Base-by-base conservation (phyloP, 2,113 vertebrate species). In the Onychorhynchus coronatus region DNA sequence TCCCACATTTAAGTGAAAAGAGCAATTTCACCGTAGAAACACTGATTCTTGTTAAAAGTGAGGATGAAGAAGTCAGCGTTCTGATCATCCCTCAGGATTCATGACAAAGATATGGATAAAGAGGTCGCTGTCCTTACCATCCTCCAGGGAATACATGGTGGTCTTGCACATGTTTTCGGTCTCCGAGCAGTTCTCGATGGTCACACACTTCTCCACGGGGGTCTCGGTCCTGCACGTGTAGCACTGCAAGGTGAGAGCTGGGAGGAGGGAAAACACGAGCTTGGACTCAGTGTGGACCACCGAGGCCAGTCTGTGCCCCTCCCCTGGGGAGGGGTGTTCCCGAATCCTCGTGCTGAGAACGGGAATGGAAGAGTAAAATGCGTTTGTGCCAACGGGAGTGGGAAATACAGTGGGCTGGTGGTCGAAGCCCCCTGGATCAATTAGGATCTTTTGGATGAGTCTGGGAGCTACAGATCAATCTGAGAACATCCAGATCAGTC, bases 81-180 rank as follows among this genome's bases (percentile, higher is more conserved):
- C 76, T 87, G 53, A 95, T 93, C 92, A 0, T 95, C 92, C 76
- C 95, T 95, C 72, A 37, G 9, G 17, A n/a, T 28, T 58, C 3
- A 1, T 28, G 5, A 9, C 33, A 24, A 37, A 87, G 75, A 8
- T 4, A 30, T 2, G 15, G 46, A n/a, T 27, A 35, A 74, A 87
- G 52, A 67, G 65, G 11, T 28, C 3, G 25, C n/a, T 77, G 9
- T 5, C 9, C 76, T 89, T 62, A 97, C 96, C 95, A 0, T 96
- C 92, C 76, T 96, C 96, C 72, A 44, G 11, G 37, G 96, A 97
- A 68, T 97, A 96, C 65, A 91, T 72, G 0, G 93, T 95, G 1
- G 95, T 96, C 91, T 97, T 96, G 95, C 96, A 97, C 42, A 96
- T 91, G n/a, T 14, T 58, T 50, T 96, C 92, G 2, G 24, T 5